phyloP scores from a whole-genome alignment of 2,797 vertebrate genomes.

The Microhierax caerulescens region DNA sequence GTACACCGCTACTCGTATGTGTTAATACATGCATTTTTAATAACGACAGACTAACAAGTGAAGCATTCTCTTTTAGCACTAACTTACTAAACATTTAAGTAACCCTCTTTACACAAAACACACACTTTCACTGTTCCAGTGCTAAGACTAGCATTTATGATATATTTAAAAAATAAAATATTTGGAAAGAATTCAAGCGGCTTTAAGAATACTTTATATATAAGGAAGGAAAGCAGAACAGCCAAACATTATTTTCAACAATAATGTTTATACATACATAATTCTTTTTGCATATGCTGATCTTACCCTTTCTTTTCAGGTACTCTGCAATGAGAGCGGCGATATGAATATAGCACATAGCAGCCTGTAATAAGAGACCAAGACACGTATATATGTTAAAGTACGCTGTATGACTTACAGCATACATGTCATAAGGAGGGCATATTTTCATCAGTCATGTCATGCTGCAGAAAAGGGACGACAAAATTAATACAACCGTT shows the following conservation, averaged over 20 bases:
- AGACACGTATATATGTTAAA: not conserved
- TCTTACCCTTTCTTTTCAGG: conserved; percentile 94
- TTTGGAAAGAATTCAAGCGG: not conserved
- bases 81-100: conserved; percentile 2
- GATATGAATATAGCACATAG: conserved; percentile 99
- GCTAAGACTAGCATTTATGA: not conserved
- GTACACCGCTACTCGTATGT: conserved; percentile 59
- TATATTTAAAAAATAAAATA: not conserved
- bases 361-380: conserved; percentile 80
- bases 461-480: not conserved
- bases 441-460: not conserved
- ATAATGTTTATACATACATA: not conserved
- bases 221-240: not conserved
- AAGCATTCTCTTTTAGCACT: conserved; percentile 42
- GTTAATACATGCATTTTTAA: conserved; percentile 77
- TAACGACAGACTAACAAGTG: conserved; percentile 25
- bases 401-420: not conserved
- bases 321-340: conserved; percentile 97
- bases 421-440: not conserved
- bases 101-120: conserved; percentile 3
- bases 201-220: not conserved
- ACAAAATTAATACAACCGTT: not conserved
- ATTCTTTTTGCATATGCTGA: not conserved
- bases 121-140: not conserved
- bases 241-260: not conserved